phyloP scores from a whole-genome alignment of 2,797 vertebrate species.

The Acridotheres tristis region DNA sequence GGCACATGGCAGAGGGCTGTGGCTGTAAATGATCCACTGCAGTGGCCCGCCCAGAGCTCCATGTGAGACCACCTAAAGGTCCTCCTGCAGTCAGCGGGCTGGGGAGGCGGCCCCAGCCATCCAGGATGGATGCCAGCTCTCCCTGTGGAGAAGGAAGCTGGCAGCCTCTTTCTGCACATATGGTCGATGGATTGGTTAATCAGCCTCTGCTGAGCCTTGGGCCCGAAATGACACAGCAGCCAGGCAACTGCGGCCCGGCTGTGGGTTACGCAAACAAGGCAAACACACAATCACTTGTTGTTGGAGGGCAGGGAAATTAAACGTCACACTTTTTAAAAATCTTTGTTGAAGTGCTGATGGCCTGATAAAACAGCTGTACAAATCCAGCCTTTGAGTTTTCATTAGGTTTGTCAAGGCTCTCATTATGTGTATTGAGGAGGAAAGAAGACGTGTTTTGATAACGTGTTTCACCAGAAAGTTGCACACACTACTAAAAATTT shows the following conservation, averaged over 20 bases:
- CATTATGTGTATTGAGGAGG: background rate
- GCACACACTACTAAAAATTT: background rate
- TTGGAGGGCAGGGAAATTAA: constrained; percentile 47
- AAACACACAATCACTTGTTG: constrained; percentile 75
- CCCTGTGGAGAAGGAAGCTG: constrained; percentile 78
- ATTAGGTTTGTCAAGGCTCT: constrained; percentile 19
- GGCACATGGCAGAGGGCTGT: constrained; percentile 65
- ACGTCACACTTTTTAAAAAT: constrained; percentile 44
- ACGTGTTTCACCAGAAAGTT: background rate
- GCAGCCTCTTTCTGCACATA: constrained; percentile 87
- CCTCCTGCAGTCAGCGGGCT: constrained; percentile 48
- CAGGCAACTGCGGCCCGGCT: constrained; percentile 72
- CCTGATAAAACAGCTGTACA: constrained; percentile 67
- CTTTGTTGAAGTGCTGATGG: constrained; percentile 62
- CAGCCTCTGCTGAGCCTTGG: constrained; percentile 81
- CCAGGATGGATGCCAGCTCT: constrained; percentile 77
- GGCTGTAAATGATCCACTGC: constrained; percentile 77
- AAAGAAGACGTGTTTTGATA: background rate
- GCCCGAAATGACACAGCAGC: constrained; percentile 76
- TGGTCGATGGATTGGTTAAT: constrained; percentile 89
- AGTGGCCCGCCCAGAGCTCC: constrained; percentile 52
- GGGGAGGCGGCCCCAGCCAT: constrained; percentile 66
- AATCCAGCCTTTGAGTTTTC: constrained; percentile 41
- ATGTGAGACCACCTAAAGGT: constrained; percentile 65
- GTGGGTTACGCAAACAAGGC: constrained; percentile 71